Conservation (phyloP, 2,888 invertebrate genomes). For the Barypeithes pellucidus region DNA sequence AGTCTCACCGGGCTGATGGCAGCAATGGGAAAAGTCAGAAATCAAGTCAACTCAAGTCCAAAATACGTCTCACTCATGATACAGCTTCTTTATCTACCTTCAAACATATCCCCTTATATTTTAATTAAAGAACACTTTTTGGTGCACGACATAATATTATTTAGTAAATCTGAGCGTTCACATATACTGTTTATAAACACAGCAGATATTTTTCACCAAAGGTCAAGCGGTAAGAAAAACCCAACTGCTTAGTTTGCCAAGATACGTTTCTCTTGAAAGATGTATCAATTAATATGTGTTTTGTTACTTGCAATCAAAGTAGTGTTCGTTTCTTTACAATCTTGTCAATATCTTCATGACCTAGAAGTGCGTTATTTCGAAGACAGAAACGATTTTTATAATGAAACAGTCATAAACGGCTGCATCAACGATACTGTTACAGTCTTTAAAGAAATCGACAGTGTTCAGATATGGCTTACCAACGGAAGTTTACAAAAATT, state of each 20-base stretch:
- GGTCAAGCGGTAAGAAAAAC: too few relatives aligned
- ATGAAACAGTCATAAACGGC: neutral
- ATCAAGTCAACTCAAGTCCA: too few relatives aligned
- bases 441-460: neutral
- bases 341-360: neutral
- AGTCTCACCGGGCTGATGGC: too few relatives aligned
- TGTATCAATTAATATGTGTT: neutral
- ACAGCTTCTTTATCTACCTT: too few relatives aligned
- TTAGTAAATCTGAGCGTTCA: too few relatives aligned
- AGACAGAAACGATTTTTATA: neutral
- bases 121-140: too few relatives aligned
- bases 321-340: neutral
- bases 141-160: too few relatives aligned
- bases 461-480: neutral
- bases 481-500: neutral
- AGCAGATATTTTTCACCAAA: too few relatives aligned
- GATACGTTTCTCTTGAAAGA: neutral
- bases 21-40: too few relatives aligned
- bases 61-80: too few relatives aligned
- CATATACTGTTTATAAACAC: too few relatives aligned
- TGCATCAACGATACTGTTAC: conserved; percentile 6
- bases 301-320: neutral
- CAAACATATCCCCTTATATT: too few relatives aligned
- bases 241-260: neutral
- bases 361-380: neutral